Evolutionary conservation across 2,888 invertebrate genomes (phyloP), one percentile per base, ranked within the genome.

Genomic region (Andrena bicolor): DNA sequence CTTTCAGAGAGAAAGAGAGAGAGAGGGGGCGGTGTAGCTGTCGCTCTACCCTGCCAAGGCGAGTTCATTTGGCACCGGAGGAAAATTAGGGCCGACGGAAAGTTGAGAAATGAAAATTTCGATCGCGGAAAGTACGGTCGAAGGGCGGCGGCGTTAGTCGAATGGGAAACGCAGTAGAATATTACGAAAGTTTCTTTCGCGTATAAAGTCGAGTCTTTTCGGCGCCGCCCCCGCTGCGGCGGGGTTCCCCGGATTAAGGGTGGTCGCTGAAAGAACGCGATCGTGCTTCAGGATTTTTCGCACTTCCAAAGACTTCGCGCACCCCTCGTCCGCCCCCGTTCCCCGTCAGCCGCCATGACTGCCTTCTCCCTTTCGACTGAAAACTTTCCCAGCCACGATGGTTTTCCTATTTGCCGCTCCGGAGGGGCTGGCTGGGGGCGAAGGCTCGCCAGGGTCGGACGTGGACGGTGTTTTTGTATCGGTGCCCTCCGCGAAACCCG

Each of bases 171-270:
- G 63, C 64, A 23, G 51, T 68, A 60, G 85, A 78, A 80, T 87
- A 87, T 87, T 87, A 83, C 73, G 77, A 87, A 87, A 87, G 87
- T 87, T 87, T 86, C 75, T 28, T 60, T 69, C 68, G 76, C 82
- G 78, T 76, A 65, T 69, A 61, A 60, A 81, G 58, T 75, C 81
- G 77, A 75, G 58, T 70, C 68, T 32, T 77, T 69, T 75, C 58
- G 66, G 32, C 48, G 13, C 53, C 8, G 20, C 58, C 60, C 64
- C 28, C 26, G 2, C 51, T 60, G 56, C n/a, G 20, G 8, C 73
- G 6, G 61, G 64, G 20, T 53, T 65, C 35, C 26, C 53, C 23
- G 20, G 84, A 82, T 84, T 82, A 80, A 77, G 76, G 72, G 58
- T 23, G 70, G 60, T 26, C n/a, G 61, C n/a, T 28, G 68, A 78